Evolutionary conservation across 2,797 vertebrate species (phyloP), one percentile per base, ranked within the genome.

Genomic region (Chelon labrosus): DNA sequence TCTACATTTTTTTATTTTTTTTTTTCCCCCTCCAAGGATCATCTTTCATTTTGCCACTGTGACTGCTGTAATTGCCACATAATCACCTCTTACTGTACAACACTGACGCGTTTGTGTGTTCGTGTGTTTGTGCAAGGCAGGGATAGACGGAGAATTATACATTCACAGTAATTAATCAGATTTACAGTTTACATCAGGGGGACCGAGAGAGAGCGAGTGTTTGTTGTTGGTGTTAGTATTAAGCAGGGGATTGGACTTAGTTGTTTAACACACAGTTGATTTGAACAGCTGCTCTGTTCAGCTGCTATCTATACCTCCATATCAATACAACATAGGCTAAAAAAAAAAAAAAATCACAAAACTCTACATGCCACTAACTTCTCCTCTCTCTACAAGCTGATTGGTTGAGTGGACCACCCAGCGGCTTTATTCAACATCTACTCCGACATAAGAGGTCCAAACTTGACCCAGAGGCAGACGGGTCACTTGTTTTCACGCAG

Each of bases 141-240:
- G 73, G 79, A 86, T 73, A 58, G 69, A 78, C 70, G 56, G 66
- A 83, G 85, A 88, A 85, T 91, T 89, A 89, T 89, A 88, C 63
- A 89, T 91, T 85, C 86, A 80, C 77, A 84, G 79, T 90, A 91
- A 92, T 91, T 92, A 90, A 91, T 90, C 89, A 86, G 90, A 92
- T 92, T 91, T 90, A 82, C 85, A 89, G 87, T 90, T 91, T 86
- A 89, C 86, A 89, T 85, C 87, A 14, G n/a, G 83, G 73, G 77
- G 73, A 82, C 79, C 73, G 80, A 73, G 75, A 61, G 69, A 44
- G 41, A 44, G 14, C 7, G 80, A 66, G 71, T 67, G 88, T 92
- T 92, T 93, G 89, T 89, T 91, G 85, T 87, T 85, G 85, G 87
- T 88, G 89, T 91, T 91, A 85, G 88, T 80, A 85, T 85, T 90